These are phyloP conservation scores for Habroteleia sp. DNA, from an alignment of 2,888 invertebrate species.

Conservation along the genomic window DNA sequence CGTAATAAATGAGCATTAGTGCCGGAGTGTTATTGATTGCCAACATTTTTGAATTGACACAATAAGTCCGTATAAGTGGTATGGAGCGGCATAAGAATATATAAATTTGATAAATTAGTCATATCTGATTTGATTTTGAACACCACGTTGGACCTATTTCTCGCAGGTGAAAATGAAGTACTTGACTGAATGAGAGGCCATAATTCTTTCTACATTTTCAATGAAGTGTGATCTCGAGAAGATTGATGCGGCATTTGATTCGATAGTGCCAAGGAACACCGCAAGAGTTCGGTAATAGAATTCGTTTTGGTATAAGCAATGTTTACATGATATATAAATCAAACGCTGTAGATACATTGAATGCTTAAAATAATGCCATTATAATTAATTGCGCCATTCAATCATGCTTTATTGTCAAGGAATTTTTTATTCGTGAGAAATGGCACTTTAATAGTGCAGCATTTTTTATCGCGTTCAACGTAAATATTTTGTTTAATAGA, in stretches of 20 bases:
- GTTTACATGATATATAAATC: conserved; percentile 57
- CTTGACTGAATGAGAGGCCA: conserved; percentile 75
- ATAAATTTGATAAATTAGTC: conserved; percentile 66
- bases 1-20: conserved; percentile 37
- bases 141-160: conserved; percentile 64
- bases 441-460: conserved; percentile 6
- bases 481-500: no score
- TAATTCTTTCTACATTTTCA: conserved; percentile 74
- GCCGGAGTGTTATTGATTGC: conserved; percentile 56
- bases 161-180: conserved; percentile 77
- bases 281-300: conserved; percentile 66
- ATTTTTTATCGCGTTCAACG: conserved; percentile 5
- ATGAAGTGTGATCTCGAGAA: conserved; percentile 65
- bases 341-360: conserved; percentile 11
- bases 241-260: conserved; percentile 71
- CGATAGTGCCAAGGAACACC: conserved; percentile 68
- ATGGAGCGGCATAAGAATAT: conserved; percentile 37
- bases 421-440: conserved; percentile 18
- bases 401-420: conserved; percentile 19
- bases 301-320: conserved; percentile 30
- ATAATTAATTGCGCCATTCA: conserved; percentile 40
- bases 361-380: conserved; percentile 35
- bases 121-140: conserved; percentile 65
- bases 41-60: conserved; percentile 43
- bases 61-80: no score